phyloP scores from a whole-genome alignment of 2,888 invertebrate species.

The Teleiodes luculella region DNA sequence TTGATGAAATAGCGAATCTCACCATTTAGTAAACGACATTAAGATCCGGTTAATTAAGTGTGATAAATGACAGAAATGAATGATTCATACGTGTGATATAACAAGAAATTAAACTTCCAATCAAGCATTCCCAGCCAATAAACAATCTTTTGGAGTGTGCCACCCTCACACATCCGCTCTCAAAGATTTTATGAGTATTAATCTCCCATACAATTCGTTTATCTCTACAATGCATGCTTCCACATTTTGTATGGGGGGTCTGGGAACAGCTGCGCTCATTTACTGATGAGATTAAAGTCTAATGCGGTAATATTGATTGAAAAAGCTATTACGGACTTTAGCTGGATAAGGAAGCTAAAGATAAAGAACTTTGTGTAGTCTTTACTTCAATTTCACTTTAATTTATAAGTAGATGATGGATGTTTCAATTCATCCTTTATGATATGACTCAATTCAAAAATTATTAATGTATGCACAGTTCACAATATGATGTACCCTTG shows the following conservation, averaged over 20 bases:
- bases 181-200: neutral
- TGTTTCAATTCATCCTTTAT: neutral
- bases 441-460: no score
- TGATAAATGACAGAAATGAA: no score
- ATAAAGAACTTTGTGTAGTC: neutral
- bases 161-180: constrained; percentile 8
- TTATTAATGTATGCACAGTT: no score
- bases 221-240: constrained; percentile 9
- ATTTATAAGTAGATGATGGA: no score
- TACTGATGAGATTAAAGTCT: neutral
- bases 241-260: constrained; percentile 2
- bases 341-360: neutral
- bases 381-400: neutral
- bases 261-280: constrained; percentile 4
- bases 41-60: no score
- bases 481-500: no score
- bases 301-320: neutral
- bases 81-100: no score
- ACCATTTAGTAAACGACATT: no score
- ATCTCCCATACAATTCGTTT: constrained; percentile 7
- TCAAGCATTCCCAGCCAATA: no score
- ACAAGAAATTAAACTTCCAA: no score
- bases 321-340: neutral
- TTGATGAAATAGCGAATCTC: no score
- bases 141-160: neutral